Evolutionary conservation across 1,140 invertebrate genomes (phyloP), one percentile per base, ranked within the genome.

Genomic region (Temnothorax curvispinosus): DNA sequence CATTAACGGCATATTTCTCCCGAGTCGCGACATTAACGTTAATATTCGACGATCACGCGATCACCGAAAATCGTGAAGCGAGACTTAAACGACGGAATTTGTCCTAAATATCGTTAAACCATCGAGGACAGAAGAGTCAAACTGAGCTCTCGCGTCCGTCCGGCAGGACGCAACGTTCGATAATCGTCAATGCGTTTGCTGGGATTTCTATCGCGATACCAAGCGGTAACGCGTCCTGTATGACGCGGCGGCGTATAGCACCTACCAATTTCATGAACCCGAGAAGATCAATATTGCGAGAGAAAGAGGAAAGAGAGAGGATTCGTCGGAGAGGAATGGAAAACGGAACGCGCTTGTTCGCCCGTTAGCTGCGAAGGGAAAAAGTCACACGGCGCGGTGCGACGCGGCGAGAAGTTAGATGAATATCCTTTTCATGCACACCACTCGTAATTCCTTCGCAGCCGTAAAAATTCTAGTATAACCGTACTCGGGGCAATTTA

Each of bases 211-310:
- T 84, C 38, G 21, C 85, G 77, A 60, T 76, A 35, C 41, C 15
- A 50, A 72, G 8, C 75, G 32, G 72, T 71, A 44, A 88, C 54
- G 47, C 15, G 60, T 47, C 64, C 77, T 60, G 44, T 47, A 50
- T 69, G 41, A 50, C 65, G 65, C 41, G 47, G 64, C 13, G 47
- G 44, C 38, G 85, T 69, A 65, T 69, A 65, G 50, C 74, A 54
- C 58, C 78, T 81, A 74, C 21, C 64, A 81, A 84, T 90, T 91
- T 84, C 72, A 76, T 47, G 88, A 86, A 88, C 52, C 58, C 69
- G 82, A 60, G 67, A 77, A 76, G 84, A 89, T 89, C 87, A 80
- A 89, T 89, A 89, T 88, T 85, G 47, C 32, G 60, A 54, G 32
- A 50, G 81, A 18, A 27, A 27, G 27, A 18, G 50, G 47, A 41